Percentiles rank a stretch among this genome's conserved stretches.
These are phyloP conservation scores for Trissolcus brochymenae DNA, from an alignment of 2,888 invertebrate species.

Conservation along the genomic window DNA sequence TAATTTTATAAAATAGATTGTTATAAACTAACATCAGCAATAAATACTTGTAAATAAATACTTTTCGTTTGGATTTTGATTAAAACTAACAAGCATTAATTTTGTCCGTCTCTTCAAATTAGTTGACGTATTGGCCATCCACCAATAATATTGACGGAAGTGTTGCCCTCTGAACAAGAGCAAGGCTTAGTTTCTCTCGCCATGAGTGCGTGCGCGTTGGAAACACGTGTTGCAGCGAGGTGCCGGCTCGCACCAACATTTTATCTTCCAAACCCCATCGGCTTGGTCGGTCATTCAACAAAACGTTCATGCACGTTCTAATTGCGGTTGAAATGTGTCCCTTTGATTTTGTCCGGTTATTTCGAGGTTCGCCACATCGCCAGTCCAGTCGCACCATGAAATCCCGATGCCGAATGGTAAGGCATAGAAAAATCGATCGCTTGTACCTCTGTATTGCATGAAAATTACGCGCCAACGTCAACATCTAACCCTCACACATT, in stretches of 20 bases:
- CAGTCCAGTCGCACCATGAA: conserved; percentile 7
- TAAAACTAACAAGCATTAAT: too few relatives aligned
- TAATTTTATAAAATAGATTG: too few relatives aligned
- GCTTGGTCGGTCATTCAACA: neutral
- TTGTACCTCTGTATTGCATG: neutral
- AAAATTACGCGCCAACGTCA: neutral
- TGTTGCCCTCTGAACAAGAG: conserved; percentile 37
- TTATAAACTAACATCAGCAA: too few relatives aligned
- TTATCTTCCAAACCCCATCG: neutral
- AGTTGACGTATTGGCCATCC: too few relatives aligned
- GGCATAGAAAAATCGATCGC: conserved; percentile 19
- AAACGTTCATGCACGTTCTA: too few relatives aligned
- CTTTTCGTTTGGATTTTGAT: too few relatives aligned
- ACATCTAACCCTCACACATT: neutral
- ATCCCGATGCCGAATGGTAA: conserved; percentile 19
- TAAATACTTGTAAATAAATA: too few relatives aligned
- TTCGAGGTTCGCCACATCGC: conserved; percentile 5
- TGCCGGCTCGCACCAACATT: conserved; percentile 34
- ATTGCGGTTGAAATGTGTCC: neutral
- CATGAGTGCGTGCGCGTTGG: conserved; percentile 25
- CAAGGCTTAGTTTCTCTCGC: conserved; percentile 7
- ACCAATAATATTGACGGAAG: conserved; percentile 29
- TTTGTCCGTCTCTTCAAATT: too few relatives aligned
- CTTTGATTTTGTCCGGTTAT: conserved; percentile 5
- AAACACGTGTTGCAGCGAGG: conserved; percentile 25